Evolutionary conservation across 1,140 invertebrate species (phyloP).

Genomic region (Lucilia sericata): DNA sequence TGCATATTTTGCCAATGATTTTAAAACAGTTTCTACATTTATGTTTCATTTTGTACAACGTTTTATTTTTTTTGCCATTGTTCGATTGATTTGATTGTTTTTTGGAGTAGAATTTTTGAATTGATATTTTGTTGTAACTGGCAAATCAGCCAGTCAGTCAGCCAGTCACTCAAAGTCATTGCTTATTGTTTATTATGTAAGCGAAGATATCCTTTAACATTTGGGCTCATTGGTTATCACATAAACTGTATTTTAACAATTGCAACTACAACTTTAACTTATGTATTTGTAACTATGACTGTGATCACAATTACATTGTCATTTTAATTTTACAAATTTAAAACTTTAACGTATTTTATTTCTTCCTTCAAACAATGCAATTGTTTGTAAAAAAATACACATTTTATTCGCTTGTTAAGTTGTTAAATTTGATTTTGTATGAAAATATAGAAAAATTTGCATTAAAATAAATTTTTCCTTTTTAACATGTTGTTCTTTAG

Average conservation of each 20-base stretch:
- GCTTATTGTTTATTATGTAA: not conserved
- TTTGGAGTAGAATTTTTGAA: not conserved
- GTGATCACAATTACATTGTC: not conserved
- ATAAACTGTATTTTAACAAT: not conserved
- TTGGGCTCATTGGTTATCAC: not conserved
- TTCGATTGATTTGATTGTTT: constrained; percentile 1
- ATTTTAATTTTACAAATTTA: constrained; percentile 29
- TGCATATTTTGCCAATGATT: constrained; percentile 41
- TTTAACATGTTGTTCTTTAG: not conserved
- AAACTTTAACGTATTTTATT: not conserved
- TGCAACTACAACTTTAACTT: not conserved
- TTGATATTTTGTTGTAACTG: not conserved
- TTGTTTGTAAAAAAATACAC: not conserved
- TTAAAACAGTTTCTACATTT: not conserved
- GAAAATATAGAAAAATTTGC: not conserved
- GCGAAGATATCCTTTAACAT: not conserved
- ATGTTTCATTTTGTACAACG: not conserved
- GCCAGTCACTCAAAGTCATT: not conserved
- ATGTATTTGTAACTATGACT: not conserved
- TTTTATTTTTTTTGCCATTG: not conserved
- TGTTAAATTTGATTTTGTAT: not conserved
- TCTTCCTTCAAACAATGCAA: no score
- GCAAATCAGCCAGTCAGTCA: not conserved
- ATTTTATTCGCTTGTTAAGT: constrained; percentile 34
- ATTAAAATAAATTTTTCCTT: not conserved